phyloP scores from a whole-genome alignment of 1,140 invertebrate species.

The Eumeta japonica region DNA sequence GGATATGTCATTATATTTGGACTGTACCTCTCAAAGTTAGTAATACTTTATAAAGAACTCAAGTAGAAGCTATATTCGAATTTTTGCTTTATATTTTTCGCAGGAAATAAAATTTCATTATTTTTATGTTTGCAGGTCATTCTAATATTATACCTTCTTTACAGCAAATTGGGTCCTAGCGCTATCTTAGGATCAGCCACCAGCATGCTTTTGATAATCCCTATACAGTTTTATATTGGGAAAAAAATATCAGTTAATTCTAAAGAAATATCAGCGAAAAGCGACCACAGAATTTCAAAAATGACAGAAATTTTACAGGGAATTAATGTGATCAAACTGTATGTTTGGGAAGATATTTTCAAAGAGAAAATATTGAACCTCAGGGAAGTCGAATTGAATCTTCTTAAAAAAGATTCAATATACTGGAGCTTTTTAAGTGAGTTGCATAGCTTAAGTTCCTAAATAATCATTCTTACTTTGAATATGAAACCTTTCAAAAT shows the following conservation, averaged over 20 bases:
- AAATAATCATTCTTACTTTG: too few relatives aligned
- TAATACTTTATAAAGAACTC: background rate
- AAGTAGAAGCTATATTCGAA: slow-evolving; percentile 2
- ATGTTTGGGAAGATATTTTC: slow-evolving; percentile 80
- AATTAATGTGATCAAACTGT: slow-evolving; percentile 78
- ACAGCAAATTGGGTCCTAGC: slow-evolving; percentile 74
- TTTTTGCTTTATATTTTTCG: too few relatives aligned
- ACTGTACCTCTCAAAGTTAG: slow-evolving; percentile 80
- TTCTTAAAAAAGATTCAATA: slow-evolving; percentile 71
- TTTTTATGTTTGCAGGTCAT: slow-evolving; percentile 61
- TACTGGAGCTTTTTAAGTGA: slow-evolving; percentile 75
- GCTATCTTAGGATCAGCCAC: slow-evolving; percentile 73
- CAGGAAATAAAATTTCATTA: too few relatives aligned
- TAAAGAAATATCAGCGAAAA: slow-evolving; percentile 66
- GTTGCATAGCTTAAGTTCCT: slow-evolving; percentile 20
- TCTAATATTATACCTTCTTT: slow-evolving; percentile 72
- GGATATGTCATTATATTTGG: slow-evolving; percentile 84
- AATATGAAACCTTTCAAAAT: background rate
- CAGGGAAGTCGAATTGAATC: slow-evolving; percentile 69
- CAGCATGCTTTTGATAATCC: slow-evolving; percentile 69
- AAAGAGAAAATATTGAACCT: slow-evolving; percentile 64
- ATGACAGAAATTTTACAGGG: slow-evolving; percentile 80
- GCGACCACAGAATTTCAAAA: slow-evolving; percentile 73
- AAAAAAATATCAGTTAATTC: slow-evolving; percentile 71
- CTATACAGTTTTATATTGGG: slow-evolving; percentile 70